A percentile compares a stretch with the other conserved stretches of the same genome.
These are phyloP conservation scores for Crocodylus rhombifer DNA, from an alignment of 2,797 vertebrate genomes.

Conservation along the genomic window DNA sequence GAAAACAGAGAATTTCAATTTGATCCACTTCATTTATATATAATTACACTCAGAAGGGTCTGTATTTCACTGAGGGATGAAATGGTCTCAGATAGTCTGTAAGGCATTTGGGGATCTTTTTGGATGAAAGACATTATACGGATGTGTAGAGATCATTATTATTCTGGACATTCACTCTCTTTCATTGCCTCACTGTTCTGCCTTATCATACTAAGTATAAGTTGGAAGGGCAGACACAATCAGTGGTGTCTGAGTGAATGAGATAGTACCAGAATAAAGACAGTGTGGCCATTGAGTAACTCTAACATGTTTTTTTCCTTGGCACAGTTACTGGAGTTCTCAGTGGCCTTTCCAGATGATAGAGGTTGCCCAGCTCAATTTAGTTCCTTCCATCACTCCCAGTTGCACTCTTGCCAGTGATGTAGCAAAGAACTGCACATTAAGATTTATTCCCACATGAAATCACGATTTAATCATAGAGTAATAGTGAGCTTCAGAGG, in stretches of 20 bases:
- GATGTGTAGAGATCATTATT: neutral
- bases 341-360: neutral
- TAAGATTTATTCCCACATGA: neutral
- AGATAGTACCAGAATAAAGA: neutral
- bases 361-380: neutral
- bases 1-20: constrained; percentile 32
- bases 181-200: neutral
- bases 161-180: neutral
- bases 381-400: neutral
- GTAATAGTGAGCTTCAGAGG: neutral
- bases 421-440: neutral
- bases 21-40: neutral
- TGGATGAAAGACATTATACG: neutral
- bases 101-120: neutral
- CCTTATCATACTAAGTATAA: neutral
- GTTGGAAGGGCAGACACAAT: neutral
- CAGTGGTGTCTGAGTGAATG: neutral
- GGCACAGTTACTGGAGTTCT: neutral
- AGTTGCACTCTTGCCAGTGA: neutral
- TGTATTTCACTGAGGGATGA: constrained; percentile 9
- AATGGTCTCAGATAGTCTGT: neutral
- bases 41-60: constrained; percentile 8
- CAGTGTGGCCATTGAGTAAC: neutral
- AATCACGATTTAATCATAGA: neutral
- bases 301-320: neutral